These are phyloP conservation scores for Drosophila novamexicana DNA, from an alignment of 1,140 invertebrate species.

Conservation along the genomic window DNA sequence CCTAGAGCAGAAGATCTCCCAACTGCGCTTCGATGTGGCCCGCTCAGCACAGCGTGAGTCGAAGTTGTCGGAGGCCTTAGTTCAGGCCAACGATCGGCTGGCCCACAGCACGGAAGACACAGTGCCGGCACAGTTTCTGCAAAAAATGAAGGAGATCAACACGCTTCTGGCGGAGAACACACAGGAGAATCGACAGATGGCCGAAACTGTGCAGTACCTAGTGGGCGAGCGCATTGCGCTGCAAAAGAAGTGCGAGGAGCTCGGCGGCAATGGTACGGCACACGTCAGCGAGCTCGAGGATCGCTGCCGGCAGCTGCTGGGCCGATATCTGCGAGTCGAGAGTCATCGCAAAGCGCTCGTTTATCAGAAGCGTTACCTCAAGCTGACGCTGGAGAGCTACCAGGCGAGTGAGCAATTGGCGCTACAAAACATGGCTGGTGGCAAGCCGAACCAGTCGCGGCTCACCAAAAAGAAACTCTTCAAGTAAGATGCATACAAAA, in stretches of 20 bases:
- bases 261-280: slow-evolving; percentile 66
- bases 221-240: slow-evolving; percentile 84
- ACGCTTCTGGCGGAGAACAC: slow-evolving; percentile 84
- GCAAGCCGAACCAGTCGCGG: slow-evolving; percentile 17
- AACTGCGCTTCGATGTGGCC: slow-evolving; percentile 74
- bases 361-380: slow-evolving; percentile 93
- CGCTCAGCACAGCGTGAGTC: slow-evolving; percentile 72
- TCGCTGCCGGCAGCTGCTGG: slow-evolving; percentile 88
- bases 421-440: slow-evolving; percentile 44
- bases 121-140: slow-evolving; percentile 84
- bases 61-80: slow-evolving; percentile 73
- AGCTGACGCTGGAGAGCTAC: slow-evolving; percentile 89
- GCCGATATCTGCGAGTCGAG: slow-evolving; percentile 90
- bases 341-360: slow-evolving; percentile 92
- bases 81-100: slow-evolving; percentile 68
- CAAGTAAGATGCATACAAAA: slow-evolving; percentile 68
- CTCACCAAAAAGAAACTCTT: slow-evolving; percentile 83
- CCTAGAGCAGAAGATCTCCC: slow-evolving; percentile 62
- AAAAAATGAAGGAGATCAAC: slow-evolving; percentile 86
- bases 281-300: slow-evolving; percentile 76
- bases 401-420: slow-evolving; percentile 85
- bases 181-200: slow-evolving; percentile 85
- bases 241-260: slow-evolving; percentile 83
- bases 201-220: slow-evolving; percentile 85
- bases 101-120: slow-evolving; percentile 67